A percentile compares a stretch with the other conserved stretches of the same genome.
Conservation (phyloP, 2,888 invertebrate species). For the Gari tellinella region DNA sequence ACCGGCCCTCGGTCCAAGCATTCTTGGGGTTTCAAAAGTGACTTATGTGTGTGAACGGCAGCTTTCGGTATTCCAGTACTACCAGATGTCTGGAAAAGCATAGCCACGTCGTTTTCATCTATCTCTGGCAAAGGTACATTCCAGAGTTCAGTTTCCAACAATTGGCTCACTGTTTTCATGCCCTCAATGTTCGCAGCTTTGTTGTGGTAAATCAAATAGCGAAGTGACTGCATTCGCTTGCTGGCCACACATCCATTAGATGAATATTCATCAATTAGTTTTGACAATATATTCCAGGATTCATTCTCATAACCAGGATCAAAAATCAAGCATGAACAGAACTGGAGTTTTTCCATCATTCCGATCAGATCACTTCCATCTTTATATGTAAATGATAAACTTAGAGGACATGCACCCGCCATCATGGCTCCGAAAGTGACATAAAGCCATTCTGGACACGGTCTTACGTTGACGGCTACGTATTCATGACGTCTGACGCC, state of each 20-base stretch:
- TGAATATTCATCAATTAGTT: slow-evolving; percentile 10
- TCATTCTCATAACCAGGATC: slow-evolving; percentile 24
- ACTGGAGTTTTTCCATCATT: slow-evolving; percentile 22
- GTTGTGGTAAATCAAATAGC: slow-evolving; percentile 10
- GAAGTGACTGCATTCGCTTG: slow-evolving; percentile 12
- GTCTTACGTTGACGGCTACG: slow-evolving; percentile 21
- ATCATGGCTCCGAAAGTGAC: slow-evolving; percentile 21
- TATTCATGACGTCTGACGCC: slow-evolving; percentile 25
- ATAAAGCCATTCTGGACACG: slow-evolving; percentile 42
- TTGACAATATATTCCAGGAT: slow-evolving; percentile 29
- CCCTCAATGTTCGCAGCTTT: not conserved
- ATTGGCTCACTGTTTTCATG: slow-evolving; percentile 9
- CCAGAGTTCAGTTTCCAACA: slow-evolving; percentile 2
- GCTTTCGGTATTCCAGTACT: slow-evolving; percentile 46
- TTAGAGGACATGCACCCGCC: slow-evolving; percentile 13
- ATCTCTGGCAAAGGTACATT: slow-evolving; percentile 3
- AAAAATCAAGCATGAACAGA: slow-evolving; percentile 20
- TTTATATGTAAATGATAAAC: slow-evolving; percentile 31
- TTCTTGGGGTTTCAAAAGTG: not conserved
- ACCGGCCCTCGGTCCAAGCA: not conserved
- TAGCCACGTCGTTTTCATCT: slow-evolving; percentile 7
- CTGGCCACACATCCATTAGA: slow-evolving; percentile 14
- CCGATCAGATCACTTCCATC: slow-evolving; percentile 34
- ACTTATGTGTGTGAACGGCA: slow-evolving; percentile 12
- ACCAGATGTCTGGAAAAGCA: slow-evolving; percentile 40